A percentile compares a stretch with the other conserved stretches of the same genome.
These are phyloP conservation scores for Dioctria rufipes DNA, from an alignment of 2,888 invertebrate species.

Conservation along the genomic window DNA sequence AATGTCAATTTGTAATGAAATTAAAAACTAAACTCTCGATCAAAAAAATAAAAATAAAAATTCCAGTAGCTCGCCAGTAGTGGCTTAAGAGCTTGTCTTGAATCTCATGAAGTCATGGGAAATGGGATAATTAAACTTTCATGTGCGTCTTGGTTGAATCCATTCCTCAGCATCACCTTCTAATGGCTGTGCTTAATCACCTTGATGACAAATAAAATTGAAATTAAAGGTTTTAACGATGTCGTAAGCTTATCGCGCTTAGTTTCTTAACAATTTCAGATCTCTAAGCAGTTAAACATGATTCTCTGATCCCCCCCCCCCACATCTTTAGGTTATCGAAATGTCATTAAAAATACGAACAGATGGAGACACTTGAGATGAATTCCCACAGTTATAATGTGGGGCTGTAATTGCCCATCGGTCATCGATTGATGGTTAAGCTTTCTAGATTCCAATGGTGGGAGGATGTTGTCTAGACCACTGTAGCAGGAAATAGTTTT, in stretches of 20 bases:
- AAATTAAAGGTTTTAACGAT: constrained; percentile 40
- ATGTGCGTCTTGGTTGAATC: neutral
- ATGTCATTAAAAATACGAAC: too few relatives aligned
- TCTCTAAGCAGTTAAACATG: too few relatives aligned
- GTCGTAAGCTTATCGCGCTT: constrained; percentile 27
- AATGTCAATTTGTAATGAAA: constrained; percentile 47
- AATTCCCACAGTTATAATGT: too few relatives aligned
- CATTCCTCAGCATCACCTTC: constrained; percentile 1
- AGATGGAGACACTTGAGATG: too few relatives aligned
- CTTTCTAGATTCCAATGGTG: too few relatives aligned
- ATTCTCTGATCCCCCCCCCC: too few relatives aligned
- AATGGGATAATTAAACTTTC: constrained; percentile 47
- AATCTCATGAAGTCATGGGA: constrained; percentile 16
- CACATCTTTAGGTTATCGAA: too few relatives aligned
- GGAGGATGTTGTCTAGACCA: too few relatives aligned
- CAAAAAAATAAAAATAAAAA: neutral
- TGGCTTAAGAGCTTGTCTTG: neutral
- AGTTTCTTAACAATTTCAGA: neutral
- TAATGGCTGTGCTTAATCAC: neutral
- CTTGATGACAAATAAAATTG: constrained; percentile 47
- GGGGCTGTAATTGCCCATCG: too few relatives aligned
- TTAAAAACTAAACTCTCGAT: constrained; percentile 1
- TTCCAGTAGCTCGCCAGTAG: constrained; percentile 30
- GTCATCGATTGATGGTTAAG: too few relatives aligned
- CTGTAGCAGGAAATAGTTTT: too few relatives aligned